These are phyloP conservation scores for Palythoa caribaeorum DNA, from an alignment of 92 coral and sea anemone species.

Conservation along the genomic window DNA sequence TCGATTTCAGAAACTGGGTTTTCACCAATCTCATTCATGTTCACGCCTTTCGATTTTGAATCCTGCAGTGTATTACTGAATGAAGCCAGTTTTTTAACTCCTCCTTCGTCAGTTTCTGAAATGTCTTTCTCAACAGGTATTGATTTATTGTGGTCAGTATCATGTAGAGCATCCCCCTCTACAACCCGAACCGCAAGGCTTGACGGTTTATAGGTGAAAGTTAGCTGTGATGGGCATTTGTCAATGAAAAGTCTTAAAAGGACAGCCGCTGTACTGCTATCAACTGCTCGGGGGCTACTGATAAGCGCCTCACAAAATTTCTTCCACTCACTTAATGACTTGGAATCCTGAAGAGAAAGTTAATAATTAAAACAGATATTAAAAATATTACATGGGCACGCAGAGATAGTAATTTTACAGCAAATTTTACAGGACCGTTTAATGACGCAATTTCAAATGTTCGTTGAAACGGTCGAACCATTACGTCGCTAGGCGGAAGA, in stretches of 20 bases:
- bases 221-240: conserved; percentile 72
- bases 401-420: neutral
- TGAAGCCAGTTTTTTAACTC: neutral
- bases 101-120: neutral
- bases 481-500: too few species aligned
- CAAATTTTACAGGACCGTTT: too few species aligned
- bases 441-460: too few species aligned
- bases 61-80: neutral
- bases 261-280: conserved; percentile 84
- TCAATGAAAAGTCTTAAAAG: conserved; percentile 78
- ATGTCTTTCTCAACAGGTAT: neutral
- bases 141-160: neutral
- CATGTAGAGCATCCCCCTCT: neutral
- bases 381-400: neutral
- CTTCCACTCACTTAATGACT: conserved; percentile 57
- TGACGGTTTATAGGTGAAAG: conserved; percentile 1
- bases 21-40: neutral
- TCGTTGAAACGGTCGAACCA: too few species aligned
- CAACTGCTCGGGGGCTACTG: conserved; percentile 92
- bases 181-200: neutral
- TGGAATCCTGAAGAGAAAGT: conserved; percentile 49
- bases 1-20: neutral
- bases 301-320: conserved; percentile 60
- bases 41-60: neutral
- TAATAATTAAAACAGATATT: neutral